These are phyloP conservation scores for Colaptes auratus DNA, from an alignment of 2,113 vertebrate species.

Conservation along the genomic window DNA sequence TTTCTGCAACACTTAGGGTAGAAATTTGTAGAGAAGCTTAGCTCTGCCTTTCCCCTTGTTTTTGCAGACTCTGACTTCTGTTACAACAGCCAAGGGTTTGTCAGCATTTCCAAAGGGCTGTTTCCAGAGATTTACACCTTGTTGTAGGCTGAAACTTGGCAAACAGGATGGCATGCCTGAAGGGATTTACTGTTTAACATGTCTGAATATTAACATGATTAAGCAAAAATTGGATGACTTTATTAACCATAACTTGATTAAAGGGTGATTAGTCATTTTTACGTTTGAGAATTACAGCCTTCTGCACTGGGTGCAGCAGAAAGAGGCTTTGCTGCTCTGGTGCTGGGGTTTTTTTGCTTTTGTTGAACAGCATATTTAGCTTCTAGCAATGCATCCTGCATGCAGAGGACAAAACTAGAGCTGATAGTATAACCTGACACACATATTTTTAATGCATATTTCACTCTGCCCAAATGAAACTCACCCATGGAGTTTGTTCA, in stretches of 20 bases:
- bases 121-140: constrained; percentile 56
- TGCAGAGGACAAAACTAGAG: not conserved
- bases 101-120: constrained; percentile 28
- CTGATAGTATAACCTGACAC: not conserved
- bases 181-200: constrained; percentile 60
- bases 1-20: not conserved
- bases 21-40: not conserved
- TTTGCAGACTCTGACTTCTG: not conserved
- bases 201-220: constrained; percentile 71
- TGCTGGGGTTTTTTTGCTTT: not conserved
- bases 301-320: not conserved
- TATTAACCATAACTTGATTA: constrained; percentile 64
- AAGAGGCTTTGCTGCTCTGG: not conserved
- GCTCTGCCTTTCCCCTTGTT: not conserved
- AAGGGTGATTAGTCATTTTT: constrained; percentile 62
- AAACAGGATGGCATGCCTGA: constrained; percentile 46
- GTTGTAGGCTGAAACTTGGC: constrained; percentile 64
- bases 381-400: not conserved
- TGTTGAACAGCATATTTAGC: not conserved
- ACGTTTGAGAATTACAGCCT: constrained; percentile 10
- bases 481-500: not conserved
- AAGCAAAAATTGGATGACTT: constrained; percentile 68
- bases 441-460: not conserved
- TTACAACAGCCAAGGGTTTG: not conserved
- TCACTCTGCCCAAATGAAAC: not conserved